These are phyloP conservation scores for Entomobrya multifasciata DNA, from an alignment of 2,888 invertebrate species.

Conservation along the genomic window DNA sequence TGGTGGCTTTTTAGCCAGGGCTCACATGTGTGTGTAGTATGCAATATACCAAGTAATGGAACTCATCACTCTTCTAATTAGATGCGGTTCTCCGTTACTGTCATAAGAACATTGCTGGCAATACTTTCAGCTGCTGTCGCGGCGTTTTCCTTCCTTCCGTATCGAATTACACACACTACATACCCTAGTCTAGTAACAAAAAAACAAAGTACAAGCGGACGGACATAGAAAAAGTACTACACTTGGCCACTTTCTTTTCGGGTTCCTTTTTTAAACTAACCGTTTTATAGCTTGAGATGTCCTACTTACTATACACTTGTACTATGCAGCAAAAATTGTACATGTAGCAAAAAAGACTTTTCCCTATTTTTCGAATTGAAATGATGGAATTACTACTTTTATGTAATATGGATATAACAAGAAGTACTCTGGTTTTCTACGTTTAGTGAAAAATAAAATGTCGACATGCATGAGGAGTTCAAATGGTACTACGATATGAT, in stretches of 20 bases:
- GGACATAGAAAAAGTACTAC: not conserved
- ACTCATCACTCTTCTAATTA: constrained; percentile 72
- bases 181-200: not conserved
- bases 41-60: constrained; percentile 56
- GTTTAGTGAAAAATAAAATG: not conserved
- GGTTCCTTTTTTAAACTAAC: not conserved
- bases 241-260: constrained; percentile 41
- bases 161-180: constrained; percentile 9
- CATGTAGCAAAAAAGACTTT: not conserved
- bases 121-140: constrained; percentile 41
- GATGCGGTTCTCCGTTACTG: constrained; percentile 64
- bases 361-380: constrained; percentile 32
- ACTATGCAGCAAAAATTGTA: not conserved
- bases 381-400: constrained; percentile 53
- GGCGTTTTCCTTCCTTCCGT: constrained; percentile 31
- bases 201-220: not conserved
- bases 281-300: not conserved
- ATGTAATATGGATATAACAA: constrained; percentile 10
- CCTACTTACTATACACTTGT: not conserved
- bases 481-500: too few relatives aligned
- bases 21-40: constrained; percentile 25
- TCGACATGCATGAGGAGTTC: too few relatives aligned
- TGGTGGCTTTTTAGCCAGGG: constrained; percentile 27
- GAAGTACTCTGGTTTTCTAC: not conserved
- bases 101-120: constrained; percentile 61